phyloP scores from a whole-genome alignment of 1,140 invertebrate species.

The Thaumatotibia leucotreta region DNA sequence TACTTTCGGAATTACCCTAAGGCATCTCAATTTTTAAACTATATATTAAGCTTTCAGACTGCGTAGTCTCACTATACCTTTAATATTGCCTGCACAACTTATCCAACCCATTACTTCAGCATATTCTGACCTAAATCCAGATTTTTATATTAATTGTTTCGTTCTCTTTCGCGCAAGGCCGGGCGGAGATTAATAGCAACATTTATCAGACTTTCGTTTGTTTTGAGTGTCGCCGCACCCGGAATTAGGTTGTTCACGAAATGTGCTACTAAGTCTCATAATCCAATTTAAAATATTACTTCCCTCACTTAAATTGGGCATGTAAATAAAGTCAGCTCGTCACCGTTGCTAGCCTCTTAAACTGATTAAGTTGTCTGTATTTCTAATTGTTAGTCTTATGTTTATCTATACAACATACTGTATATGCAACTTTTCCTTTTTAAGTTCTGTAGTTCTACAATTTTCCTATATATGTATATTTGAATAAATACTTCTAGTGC shows the following conservation, averaged over 20 bases:
- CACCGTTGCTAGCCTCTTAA: not conserved
- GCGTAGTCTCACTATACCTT: constrained; percentile 18
- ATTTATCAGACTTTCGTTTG: constrained; percentile 62
- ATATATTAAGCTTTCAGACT: not conserved
- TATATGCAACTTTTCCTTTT: not conserved
- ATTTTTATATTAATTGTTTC: constrained; percentile 40
- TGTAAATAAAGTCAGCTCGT: constrained; percentile 1
- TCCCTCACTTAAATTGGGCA: constrained; percentile 8
- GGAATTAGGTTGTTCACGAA: constrained; percentile 50
- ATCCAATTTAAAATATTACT: constrained; percentile 52
- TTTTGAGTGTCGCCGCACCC: constrained; percentile 56
- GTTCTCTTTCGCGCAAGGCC: not conserved
- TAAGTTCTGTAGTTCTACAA: not conserved
- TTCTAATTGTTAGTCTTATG: not conserved
- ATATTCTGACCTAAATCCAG: constrained; percentile 32
- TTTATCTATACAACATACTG: not conserved
- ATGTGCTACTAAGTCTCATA: constrained; percentile 44
- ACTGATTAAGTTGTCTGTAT: not conserved
- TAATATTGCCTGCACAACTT: constrained; percentile 16
- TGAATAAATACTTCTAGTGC: too few relatives aligned
- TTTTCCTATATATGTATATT: too few relatives aligned
- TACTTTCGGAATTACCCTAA: not conserved
- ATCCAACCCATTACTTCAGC: constrained; percentile 6
- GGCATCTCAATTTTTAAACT: not conserved
- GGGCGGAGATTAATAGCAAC: constrained; percentile 48